Conservation (phyloP, 2,797 vertebrate genomes). For the Ciconia nigra region DNA sequence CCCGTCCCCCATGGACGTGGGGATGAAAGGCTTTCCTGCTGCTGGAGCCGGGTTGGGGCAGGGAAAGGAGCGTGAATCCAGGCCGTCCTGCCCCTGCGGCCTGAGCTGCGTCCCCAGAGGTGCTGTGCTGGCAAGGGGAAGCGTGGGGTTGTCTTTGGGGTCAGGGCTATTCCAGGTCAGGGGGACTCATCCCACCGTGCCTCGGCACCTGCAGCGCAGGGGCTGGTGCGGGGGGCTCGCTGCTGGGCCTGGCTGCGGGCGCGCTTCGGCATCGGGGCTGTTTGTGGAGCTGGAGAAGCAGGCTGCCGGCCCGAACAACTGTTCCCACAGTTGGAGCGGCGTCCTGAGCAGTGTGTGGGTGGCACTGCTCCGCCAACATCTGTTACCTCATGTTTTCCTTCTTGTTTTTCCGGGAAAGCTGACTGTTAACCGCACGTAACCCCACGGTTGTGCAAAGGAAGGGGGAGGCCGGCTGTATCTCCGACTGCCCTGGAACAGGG, state of each 20-base stretch:
- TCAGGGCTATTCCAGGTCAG: neutral
- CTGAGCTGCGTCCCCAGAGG: neutral
- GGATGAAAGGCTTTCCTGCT: neutral
- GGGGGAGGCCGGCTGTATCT: neutral
- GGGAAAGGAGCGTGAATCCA: neutral
- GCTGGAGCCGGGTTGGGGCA: neutral
- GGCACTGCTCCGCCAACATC: conserved; percentile 18
- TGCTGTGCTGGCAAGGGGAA: accelerated
- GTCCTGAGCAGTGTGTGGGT: conserved; percentile 20
- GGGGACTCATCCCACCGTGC: neutral
- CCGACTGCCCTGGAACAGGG: neutral
- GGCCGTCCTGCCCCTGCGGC: neutral
- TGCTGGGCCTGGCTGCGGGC: neutral
- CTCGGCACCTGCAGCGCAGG: neutral
- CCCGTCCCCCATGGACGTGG: neutral
- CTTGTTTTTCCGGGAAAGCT: conserved; percentile 26
- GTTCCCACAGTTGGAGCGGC: conserved; percentile 13
- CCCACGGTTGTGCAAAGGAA: neutral
- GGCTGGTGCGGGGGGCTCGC: neutral
- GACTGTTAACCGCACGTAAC: conserved; percentile 38
- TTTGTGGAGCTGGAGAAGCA: neutral
- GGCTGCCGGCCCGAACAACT: neutral
- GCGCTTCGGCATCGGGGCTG: neutral
- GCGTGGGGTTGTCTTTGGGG: neutral
- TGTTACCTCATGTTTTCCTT: conserved; percentile 44